Evolutionary conservation across 92 coral and sea anemone genomes (phyloP), one percentile per base, ranked within the genome.

Genomic region (Ricordea florida): DNA sequence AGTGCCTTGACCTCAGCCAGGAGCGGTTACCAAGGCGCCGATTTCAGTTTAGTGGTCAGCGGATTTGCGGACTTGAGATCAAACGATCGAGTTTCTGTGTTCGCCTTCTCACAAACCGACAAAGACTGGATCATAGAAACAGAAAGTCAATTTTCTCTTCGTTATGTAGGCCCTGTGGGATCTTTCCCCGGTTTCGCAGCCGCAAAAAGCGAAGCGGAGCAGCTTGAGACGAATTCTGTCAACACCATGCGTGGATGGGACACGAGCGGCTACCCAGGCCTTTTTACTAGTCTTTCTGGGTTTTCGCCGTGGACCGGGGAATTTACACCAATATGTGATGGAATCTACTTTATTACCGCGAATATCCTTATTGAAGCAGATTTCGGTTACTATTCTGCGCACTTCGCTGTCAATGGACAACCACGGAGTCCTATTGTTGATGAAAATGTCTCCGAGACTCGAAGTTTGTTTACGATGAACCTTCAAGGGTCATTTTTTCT

Each of bases 251-350:
- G 84, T 14, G 76, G 76, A 36, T 84, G 89, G 89, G 57, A 76
- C n/a, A 76, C 89, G 6, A 76, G 46, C 32, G 74, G 89, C 31
- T 38, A 35, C 24, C 20, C 63, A 5, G 89, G 89, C 32, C 22
- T 68, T 23, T 84, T 84, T 60, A 22, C 29, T 11, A 84, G 89
- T 71, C 74, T 84, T 2, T 11, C 72, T 3, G 80, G 89, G 43
- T 84, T 84, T 41, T 84, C 89, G 0, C 30, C 85, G 34, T 66
- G 79, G 30, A 84, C 79, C 8, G 89, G 89, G 21, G 79, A 78
- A 49, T 84, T 76, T 30, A 43, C 68, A 13, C 38, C 72, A 7
- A 52, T 76, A 11, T 84, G 89, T 35, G 89, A 84, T 25, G 89
- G 89, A 13, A 24, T 84, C 3, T 84, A 76, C 36, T 76, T 84